Percentiles rank a stretch among this genome's conserved stretches.
These are phyloP conservation scores for Redunca redunca DNA, from an alignment of 2,113 vertebrate genomes.

Conservation along the genomic window DNA sequence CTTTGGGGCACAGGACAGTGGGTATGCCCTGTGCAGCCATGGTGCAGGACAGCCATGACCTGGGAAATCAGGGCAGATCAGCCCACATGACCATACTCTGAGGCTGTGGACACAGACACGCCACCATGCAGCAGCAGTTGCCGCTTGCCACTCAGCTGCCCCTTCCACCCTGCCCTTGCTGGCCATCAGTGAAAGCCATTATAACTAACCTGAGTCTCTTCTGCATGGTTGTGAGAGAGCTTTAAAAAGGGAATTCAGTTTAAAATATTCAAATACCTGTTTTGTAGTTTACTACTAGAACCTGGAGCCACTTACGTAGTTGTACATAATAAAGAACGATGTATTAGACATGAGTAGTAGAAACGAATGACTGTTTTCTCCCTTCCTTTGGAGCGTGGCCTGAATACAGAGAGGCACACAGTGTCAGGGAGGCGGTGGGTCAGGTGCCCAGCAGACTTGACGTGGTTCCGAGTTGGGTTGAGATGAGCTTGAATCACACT, in stretches of 20 bases:
- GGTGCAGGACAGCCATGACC: accelerated
- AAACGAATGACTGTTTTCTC: not conserved
- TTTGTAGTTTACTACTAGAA: not conserved
- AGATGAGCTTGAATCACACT: not conserved
- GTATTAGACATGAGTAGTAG: not conserved
- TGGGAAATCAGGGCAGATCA: not conserved
- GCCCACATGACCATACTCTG: not conserved
- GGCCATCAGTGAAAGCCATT: not conserved
- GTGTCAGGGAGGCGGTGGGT: not conserved
- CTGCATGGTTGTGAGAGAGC: not conserved
- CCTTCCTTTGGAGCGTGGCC: not conserved
- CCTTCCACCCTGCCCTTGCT: not conserved
- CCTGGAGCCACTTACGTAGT: not conserved
- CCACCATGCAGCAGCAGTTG: accelerated
- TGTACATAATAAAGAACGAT: not conserved
- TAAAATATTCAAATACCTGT: not conserved
- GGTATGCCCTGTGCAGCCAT: accelerated
- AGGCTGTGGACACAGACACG: not conserved
- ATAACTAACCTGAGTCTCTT: not conserved
- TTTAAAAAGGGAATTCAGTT: conserved; percentile 36
- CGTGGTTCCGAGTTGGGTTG: not conserved
- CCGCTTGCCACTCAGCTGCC: not conserved
- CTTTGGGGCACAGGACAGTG: not conserved
- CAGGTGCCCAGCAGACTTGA: not conserved
- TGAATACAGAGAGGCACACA: not conserved